Evolutionary conservation across 1,140 invertebrate species (phyloP), one percentile per base, ranked within the genome.

Genomic region (Samia ricini): DNA sequence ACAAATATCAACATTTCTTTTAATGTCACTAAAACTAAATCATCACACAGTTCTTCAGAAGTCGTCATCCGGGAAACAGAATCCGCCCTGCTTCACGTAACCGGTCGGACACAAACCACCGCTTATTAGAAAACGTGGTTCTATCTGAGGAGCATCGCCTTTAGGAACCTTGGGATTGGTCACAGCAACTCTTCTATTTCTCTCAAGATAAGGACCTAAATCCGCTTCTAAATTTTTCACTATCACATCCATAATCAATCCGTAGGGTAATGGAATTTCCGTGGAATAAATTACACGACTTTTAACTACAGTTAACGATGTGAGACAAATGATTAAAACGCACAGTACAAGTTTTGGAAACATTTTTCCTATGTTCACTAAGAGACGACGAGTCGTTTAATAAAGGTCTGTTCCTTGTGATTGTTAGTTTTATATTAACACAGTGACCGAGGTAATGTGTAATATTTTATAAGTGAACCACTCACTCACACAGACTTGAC

Each of bases 61-160:
- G 24, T 64, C 57, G 23, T 60, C 58, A 19, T 63, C 58, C 5
- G 65, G 66, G 23, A 68, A 63, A 22, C 66, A 68, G 36, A 68
- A 68, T 18, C 60, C 54, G 3, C 66, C 66, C 15, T 36, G 6
- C 12, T 22, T 26, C 2, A 56, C 54, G 24, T 68, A 60, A 12
- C 65, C 65, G 0, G 24, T 8, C 0, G 69, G 69, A 33, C 69
- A 71, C 5, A 12, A 52, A 0, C 65, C 69, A 4, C 26, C 59
- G 4, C n/a, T 7, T 5, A 68, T 60, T 0, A 29, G 56, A 26
- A 42, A 7, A 0, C 69, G 51, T 15, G 36, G 61, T 10, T 60
- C 64, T n/a, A 70, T 42, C 4, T n/a, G 56, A 7, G 68, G 64
- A 48, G 66, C 26, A 5, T 22, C 12, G 2, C 57, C 42, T 4